These are phyloP conservation scores for Zeus faber DNA, from an alignment of 2,113 vertebrate species.

Conservation along the genomic window DNA sequence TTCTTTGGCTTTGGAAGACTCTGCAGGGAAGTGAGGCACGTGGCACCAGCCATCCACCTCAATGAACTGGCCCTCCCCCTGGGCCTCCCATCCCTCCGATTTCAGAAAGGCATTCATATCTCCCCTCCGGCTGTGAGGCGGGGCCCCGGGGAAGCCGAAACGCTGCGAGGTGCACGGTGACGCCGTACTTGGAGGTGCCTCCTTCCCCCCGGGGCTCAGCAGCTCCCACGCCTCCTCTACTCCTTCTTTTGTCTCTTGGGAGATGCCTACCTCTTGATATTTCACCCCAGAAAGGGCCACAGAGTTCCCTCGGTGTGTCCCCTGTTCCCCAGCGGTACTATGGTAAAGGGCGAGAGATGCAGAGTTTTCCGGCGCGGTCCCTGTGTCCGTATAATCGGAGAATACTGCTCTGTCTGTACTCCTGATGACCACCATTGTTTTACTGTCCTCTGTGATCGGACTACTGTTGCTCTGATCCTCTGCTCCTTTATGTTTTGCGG, in stretches of 20 bases:
- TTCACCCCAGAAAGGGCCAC: constrained; percentile 22
- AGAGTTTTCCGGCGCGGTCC: constrained; percentile 40
- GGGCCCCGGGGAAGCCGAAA: constrained; percentile 14
- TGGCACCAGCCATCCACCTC: constrained; percentile 74
- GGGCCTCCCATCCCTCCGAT: constrained; percentile 20
- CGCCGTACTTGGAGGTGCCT: constrained; percentile 27
- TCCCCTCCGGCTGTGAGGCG: constrained; percentile 5
- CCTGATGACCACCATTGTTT: constrained; percentile 50
- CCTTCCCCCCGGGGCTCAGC: constrained; percentile 44
- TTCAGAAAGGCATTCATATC: constrained; percentile 31
- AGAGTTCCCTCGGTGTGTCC: constrained; percentile 16
- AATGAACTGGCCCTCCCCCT: constrained; percentile 60
- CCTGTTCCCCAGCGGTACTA: constrained; percentile 23
- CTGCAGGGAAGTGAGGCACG: constrained; percentile 40
- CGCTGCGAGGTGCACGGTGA: too few relatives aligned
- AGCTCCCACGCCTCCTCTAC: constrained; percentile 49
- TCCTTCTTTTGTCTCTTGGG: constrained; percentile 25
- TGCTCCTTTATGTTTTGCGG: not conserved
- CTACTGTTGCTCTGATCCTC: constrained; percentile 33
- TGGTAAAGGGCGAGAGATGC: constrained; percentile 29
- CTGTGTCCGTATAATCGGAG: constrained; percentile 40
- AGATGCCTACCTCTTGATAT: constrained; percentile 20
- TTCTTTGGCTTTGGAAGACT: constrained; percentile 18
- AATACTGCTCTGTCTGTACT: constrained; percentile 60
- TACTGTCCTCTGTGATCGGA: constrained; percentile 49